Conservation (phyloP, 2,113 vertebrate genomes). For the Entelurus aequoreus region DNA sequence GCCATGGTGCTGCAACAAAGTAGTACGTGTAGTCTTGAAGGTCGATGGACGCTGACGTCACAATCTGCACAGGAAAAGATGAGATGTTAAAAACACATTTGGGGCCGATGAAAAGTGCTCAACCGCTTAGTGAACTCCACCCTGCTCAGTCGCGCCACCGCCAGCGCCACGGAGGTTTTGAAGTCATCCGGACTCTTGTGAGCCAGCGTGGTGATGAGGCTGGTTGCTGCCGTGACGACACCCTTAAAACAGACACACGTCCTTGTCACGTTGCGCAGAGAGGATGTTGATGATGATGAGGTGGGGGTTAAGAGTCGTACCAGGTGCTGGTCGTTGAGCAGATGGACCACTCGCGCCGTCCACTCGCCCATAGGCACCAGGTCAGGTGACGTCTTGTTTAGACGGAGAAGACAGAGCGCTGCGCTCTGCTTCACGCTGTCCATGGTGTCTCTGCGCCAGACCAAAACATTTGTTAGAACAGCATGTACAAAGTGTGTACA, state of each 20-base stretch:
- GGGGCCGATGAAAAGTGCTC: background rate
- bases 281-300: background rate
- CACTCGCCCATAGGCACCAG: conserved; percentile 88
- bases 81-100: background rate
- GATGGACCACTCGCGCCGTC: conserved; percentile 84
- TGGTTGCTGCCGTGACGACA: conserved; percentile 82
- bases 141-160: conserved; percentile 82
- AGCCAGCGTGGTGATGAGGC: conserved; percentile 82
- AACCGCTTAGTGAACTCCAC: conserved; percentile 43
- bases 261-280: too few relatives aligned
- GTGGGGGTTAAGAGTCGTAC: conserved; percentile 41
- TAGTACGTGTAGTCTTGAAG: conserved; percentile 90
- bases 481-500: background rate
- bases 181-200: conserved; percentile 88
- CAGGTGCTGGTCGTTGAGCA: conserved; percentile 88
- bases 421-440: conserved; percentile 90
- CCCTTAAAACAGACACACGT: conserved; percentile 62
- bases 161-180: conserved; percentile 81
- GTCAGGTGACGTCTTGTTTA: conserved; percentile 84
- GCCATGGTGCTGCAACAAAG: conserved; percentile 85
- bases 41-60: conserved; percentile 85
- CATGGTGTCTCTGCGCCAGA: conserved; percentile 79
- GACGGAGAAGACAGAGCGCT: conserved; percentile 81
- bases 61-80: conserved; percentile 68
- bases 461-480: background rate